These are phyloP conservation scores for Caenorhabditis zanzibari DNA, from an alignment of 2,888 invertebrate species.

Conservation along the genomic window DNA sequence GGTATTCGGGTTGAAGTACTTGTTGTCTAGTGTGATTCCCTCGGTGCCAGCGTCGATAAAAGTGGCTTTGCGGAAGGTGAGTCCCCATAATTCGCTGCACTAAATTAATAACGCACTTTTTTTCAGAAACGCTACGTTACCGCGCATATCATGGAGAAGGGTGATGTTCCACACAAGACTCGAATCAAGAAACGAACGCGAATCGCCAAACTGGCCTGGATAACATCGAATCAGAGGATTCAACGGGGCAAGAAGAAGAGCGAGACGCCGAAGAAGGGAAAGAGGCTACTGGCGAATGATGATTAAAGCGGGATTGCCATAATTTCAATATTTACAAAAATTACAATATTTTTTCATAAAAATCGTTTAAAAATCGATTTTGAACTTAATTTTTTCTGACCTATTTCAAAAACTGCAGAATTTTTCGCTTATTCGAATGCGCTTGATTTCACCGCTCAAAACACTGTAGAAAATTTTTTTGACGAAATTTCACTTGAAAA, in stretches of 20 bases:
- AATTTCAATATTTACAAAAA: no score
- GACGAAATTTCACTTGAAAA: no score
- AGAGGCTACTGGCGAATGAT: constrained; percentile 1
- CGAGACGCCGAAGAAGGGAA: background rate
- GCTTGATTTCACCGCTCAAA: no score
- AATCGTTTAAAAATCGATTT: no score
- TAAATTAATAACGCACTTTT: no score
- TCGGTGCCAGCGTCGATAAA: constrained; percentile 68
- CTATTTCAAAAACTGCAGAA: no score
- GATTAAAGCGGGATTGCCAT: no score
- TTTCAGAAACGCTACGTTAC: constrained; percentile 70
- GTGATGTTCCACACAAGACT: constrained; percentile 67
- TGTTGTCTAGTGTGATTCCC: constrained; percentile 72
- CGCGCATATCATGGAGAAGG: constrained; percentile 71
- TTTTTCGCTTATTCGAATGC: no score
- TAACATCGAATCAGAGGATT: constrained; percentile 60
- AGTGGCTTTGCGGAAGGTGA: constrained; percentile 69
- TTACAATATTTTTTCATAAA: no score
- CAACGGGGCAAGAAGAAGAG: constrained; percentile 13
- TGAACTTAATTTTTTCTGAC: no score
- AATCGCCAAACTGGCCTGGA: constrained; percentile 71
- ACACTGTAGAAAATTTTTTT: no score
- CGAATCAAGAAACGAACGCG: constrained; percentile 58
- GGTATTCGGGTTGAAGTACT: constrained; percentile 71
- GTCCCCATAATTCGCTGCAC: background rate